Conservation (phyloP, 2,113 vertebrate species). For the Crypturellus undulatus region DNA sequence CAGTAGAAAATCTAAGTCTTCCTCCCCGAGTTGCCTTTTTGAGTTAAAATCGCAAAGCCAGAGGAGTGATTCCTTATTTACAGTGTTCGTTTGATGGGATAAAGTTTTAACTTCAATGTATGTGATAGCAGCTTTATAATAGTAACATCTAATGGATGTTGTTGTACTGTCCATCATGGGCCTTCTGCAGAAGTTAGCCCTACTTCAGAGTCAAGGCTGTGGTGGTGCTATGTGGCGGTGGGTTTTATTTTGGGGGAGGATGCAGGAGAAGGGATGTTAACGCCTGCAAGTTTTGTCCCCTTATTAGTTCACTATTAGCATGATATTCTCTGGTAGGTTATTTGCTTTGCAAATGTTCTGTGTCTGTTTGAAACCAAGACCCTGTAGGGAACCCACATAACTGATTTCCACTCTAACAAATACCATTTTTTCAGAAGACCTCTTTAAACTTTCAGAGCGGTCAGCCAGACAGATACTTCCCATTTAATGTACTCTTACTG, state of each 20-base stretch:
- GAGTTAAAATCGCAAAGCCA: not conserved
- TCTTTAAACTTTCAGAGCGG: slow-evolving; percentile 52
- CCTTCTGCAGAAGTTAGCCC: not conserved
- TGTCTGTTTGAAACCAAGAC: slow-evolving; percentile 45
- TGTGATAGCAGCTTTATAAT: not conserved
- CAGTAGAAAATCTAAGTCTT: not conserved
- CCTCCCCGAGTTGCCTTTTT: not conserved
- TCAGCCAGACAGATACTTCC: slow-evolving; percentile 54
- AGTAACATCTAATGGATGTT: not conserved
- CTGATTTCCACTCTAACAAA: not conserved
- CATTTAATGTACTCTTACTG: slow-evolving; percentile 58
- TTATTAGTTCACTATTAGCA: not conserved
- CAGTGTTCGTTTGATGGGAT: not conserved
- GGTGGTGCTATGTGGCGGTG: not conserved
- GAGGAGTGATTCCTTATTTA: not conserved
- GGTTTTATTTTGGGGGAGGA: not conserved
- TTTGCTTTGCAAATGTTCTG: slow-evolving; percentile 63
- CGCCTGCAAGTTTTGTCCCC: not conserved
- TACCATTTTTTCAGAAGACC: not conserved
- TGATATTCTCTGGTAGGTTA: not conserved
- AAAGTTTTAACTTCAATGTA: not conserved
- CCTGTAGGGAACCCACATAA: slow-evolving; percentile 42
- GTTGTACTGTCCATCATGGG: not conserved
- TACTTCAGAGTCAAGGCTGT: not conserved
- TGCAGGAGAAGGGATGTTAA: not conserved